phyloP scores from a whole-genome alignment of 2,797 vertebrate genomes.

The Cetoscarus ocellatus region DNA sequence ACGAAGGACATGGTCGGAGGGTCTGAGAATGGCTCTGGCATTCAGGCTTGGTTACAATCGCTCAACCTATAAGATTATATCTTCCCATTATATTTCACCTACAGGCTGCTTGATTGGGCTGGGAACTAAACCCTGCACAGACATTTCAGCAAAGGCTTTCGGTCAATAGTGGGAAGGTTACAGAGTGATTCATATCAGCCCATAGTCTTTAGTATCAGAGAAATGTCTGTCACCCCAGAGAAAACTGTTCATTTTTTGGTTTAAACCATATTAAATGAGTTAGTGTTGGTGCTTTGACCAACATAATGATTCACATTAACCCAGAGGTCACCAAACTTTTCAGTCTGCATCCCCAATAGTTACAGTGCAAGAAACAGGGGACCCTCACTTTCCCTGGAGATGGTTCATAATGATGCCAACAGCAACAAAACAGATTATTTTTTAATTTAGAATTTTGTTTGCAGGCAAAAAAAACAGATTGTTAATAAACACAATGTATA shows the following conservation, averaged over 20 bases:
- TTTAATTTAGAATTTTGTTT: too few relatives aligned
- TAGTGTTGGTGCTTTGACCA: background rate
- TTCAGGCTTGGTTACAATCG: slow-evolving; percentile 18
- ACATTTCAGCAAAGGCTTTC: slow-evolving; percentile 3
- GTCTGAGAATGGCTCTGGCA: slow-evolving; percentile 18
- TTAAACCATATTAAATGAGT: background rate
- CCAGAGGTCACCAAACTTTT: too few relatives aligned
- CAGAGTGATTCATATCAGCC: background rate
- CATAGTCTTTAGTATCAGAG: slow-evolving; percentile 1
- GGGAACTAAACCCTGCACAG: background rate
- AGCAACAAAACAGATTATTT: too few relatives aligned
- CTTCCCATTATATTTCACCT: slow-evolving; percentile 5
- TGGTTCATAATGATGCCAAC: too few relatives aligned
- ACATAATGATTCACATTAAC: background rate
- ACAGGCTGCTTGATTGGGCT: slow-evolving; percentile 8
- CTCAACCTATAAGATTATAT: slow-evolving; percentile 15
- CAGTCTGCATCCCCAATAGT: too few relatives aligned
- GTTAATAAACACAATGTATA: too few relatives aligned
- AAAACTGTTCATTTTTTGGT: background rate
- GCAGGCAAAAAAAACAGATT: too few relatives aligned
- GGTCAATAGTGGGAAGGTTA: background rate
- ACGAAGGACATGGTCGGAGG: slow-evolving; percentile 50
- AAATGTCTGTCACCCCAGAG: background rate
- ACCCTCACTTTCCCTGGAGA: too few relatives aligned
- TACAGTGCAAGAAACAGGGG: too few relatives aligned